Evolutionary conservation across 2,888 invertebrate species (phyloP).

Genomic region (Mesodorylaimus sp.): DNA sequence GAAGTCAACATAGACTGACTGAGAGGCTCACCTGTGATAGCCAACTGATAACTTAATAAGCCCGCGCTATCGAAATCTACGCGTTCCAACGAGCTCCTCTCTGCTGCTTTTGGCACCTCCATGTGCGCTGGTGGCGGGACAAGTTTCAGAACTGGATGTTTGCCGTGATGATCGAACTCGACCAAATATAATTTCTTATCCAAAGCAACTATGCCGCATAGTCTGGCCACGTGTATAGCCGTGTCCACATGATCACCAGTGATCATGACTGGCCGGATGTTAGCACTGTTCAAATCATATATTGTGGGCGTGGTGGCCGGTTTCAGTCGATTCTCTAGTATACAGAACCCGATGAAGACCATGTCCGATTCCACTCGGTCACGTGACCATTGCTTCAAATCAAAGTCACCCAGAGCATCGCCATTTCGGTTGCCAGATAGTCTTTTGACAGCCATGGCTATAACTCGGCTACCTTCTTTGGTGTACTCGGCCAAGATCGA

Average conservation of each 20-base stretch:
- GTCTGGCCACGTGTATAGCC: constrained; percentile 69
- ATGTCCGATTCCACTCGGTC: constrained; percentile 58
- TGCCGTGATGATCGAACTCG: too few species aligned
- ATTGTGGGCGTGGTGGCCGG: constrained; percentile 34
- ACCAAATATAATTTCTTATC: neutral
- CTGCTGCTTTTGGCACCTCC: too few species aligned
- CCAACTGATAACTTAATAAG: too few species aligned
- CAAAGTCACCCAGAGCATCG: neutral
- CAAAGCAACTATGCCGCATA: constrained; percentile 46
- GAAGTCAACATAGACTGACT: too few species aligned
- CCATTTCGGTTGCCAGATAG: too few species aligned
- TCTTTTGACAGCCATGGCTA: constrained; percentile 41
- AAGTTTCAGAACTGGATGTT: too few species aligned
- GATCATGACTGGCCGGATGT: constrained; percentile 60
- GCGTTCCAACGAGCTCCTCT: too few species aligned
- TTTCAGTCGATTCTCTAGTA: constrained; percentile 73
- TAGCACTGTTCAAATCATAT: constrained; percentile 42
- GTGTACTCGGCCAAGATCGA: constrained; percentile 37
- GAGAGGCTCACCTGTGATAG: too few species aligned
- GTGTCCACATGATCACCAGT: constrained; percentile 84
- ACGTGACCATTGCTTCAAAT: neutral
- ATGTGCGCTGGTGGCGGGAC: too few species aligned
- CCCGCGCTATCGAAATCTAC: too few species aligned
- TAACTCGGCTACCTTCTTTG: constrained; percentile 36
- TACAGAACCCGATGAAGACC: constrained; percentile 65